Evolutionary conservation across 2,797 vertebrate genomes (phyloP), one percentile per base, ranked within the genome.

Genomic region (Pangasius djambal): DNA sequence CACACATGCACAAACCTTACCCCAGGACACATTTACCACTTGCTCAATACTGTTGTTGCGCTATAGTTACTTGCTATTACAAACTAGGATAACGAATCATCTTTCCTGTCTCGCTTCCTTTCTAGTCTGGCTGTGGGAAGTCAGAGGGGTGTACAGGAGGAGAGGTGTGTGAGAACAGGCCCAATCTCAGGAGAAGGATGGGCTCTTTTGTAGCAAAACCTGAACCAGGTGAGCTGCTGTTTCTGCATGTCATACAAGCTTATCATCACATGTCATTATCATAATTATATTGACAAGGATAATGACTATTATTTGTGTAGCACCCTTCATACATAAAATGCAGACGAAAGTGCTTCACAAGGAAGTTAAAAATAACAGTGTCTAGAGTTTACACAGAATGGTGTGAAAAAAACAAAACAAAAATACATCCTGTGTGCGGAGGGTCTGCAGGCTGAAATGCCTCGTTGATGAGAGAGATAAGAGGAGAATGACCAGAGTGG

Each of bases 171-270:
- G 97, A 99, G 83, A 96, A 92, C 94, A 96, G 94, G 90, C 97
- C 97, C 2, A 98, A 98, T 88, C 95, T 99, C 93, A 96, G 98
- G 83, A 96, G 98, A 48, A 96, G 98, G 91, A 99, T 99, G 97
- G 98, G 98, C 22, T 98, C 97, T 89, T 95, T 97, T 34, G 95
- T 98, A 77, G 95, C 94, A n/a, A 98, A 98, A 92, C 92, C 93
- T 92, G 97, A 99, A 93, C 96, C 94, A 91, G 97, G 98, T 99
- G 65, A 93, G 92, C 61, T 69, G 6, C 61, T 84, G 69, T 57
- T 22, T 86, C 40, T 85, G 83, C 34, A 6, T 55, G 16, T 55
- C 34, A 22, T 22, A 44, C 22, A 40, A 61, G 57, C 13, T 61
- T 16, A 63, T 83, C n/a, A 57, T 16, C 55, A 59, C 40, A 48